Base-by-base conservation (phyloP, 2,797 vertebrate species). In the Sylvilagus floridanus region DNA sequence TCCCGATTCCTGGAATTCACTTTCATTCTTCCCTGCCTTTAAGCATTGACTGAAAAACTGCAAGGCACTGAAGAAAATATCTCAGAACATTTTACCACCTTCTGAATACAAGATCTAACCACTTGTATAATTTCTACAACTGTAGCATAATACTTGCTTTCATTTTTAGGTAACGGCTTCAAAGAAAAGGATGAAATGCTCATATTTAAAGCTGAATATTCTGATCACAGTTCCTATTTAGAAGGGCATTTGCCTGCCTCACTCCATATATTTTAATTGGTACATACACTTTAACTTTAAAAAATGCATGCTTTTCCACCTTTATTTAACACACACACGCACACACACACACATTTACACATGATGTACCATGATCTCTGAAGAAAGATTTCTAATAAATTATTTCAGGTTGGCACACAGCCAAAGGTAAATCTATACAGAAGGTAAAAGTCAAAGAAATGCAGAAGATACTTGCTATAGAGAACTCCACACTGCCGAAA, bases 371-470 rank as follows among this genome's bases (percentile, higher is more conserved):
- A 72, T 42, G 2, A 82, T 73, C 37, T 75, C 37, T 68, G 26
- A 88, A 75, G 24, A 95, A 94, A 75, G 3, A 86, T 88, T 91
- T 79, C 52, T 89, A 78, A 83, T 28, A 57, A 76, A 69, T 86
- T 32, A 62, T 71, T 65, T 69, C 47, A 66, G 37, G 32, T 35
- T 77, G 75, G n/a, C 42, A 90, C 11, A 84, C 54, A 82, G 83
- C 62, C 85, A 93, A 87, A 7, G 21, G 8, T 69, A 81, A 50
- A 72, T 65, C 72, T 54, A 90, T 24, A 47, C 73, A 92, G 63
- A 81, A 71, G 7, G 2, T 79, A 60, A 84, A 77, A 78, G 21
- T 92, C 63, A 73, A 16, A 65, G 71, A 75, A 62, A 86, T 1
- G 35, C 14, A 32, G 22, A 14, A 92, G 6, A 28, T 10, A 19